Evolutionary conservation across 1,140 invertebrate genomes (phyloP).

Genomic region (Lepidurus couesii): DNA sequence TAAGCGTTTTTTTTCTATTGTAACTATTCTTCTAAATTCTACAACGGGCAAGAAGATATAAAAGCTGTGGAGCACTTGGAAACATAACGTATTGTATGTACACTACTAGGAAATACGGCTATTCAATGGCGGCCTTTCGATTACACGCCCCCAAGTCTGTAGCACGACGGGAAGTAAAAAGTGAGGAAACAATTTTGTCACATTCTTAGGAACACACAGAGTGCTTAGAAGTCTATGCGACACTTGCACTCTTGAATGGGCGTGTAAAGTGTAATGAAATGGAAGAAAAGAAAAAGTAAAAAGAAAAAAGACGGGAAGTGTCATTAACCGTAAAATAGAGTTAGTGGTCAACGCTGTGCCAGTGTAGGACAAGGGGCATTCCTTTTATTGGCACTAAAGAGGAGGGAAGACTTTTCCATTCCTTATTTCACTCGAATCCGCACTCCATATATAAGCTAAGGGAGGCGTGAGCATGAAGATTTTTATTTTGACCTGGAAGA

Average conservation of each 20-base stretch:
- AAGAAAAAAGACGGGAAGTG: neutral
- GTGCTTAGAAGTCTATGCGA: neutral
- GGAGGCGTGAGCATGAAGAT: neutral
- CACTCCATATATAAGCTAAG: neutral
- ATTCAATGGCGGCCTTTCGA: too few relatives aligned
- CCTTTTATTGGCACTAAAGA: neutral
- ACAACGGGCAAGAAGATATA: too few relatives aligned
- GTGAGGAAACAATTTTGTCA: constrained; percentile 15
- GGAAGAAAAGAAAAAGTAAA: neutral
- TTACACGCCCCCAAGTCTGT: too few relatives aligned
- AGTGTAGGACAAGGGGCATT: neutral
- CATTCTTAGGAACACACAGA: neutral
- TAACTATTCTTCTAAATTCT: too few relatives aligned
- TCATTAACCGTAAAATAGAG: constrained; percentile 5
- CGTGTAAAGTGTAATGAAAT: constrained; percentile 7
- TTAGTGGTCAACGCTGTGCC: constrained; percentile 6
- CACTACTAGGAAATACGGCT: too few relatives aligned
- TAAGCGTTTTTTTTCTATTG: too few relatives aligned
- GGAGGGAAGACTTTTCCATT: neutral
- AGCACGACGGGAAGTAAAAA: neutral
- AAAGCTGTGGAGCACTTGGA: too few relatives aligned
- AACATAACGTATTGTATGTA: too few relatives aligned
- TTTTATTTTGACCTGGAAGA: neutral
- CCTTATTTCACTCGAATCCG: neutral
- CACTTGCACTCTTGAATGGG: neutral